Evolutionary conservation across 2,888 invertebrate genomes (phyloP), one percentile per base, ranked within the genome.

Genomic region (Rhogogaster chlorosoma): DNA sequence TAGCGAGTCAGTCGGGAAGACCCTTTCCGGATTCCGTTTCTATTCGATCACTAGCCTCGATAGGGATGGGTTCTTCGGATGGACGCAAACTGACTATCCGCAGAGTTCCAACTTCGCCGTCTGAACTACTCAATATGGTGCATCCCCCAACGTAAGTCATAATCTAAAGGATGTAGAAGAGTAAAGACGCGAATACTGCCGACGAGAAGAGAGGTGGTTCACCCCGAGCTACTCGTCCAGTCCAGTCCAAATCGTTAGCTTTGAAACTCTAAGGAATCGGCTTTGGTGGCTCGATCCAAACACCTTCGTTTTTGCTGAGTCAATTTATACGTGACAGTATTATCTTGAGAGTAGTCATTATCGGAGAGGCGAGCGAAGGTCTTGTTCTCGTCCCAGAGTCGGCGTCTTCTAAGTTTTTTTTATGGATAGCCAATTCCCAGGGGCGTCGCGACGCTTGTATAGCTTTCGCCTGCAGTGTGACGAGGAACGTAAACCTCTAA

Each of bases 41-140:
- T 49, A 95, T 97, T 87, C 95, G 97, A 87, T 97, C 97, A 75
- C 95, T 97, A 89, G 97, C 97, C 85, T 97, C 97, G 82, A 97
- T 98, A 89, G 97, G 97, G 82, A 96, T 98, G 96, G 98, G 98
- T 49, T 98, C 97, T 87, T 98, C 98, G 67, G 98, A 98, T 94
- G 98, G 98, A 75, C 95, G 96, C 89, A 97, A 97, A 94, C 95
- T 98, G 95, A 97, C 97, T 90, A 97, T 98, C 90, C 95, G 97
- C 90, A 95, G 97, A 91, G 97, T 98, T 89, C 98, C 98, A 85
- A 97, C 97, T 83, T 97, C 98, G 88, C 97, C 98, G 85, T 96
- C 96, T 88, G 98, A 98, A 94, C 95, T 98, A 89, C 96, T 98
- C 93, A 97, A 97, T 94, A 96, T 98, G 94, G 97, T 97, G 88